Conservation (phyloP, 2,797 vertebrate species). For the Diplodus puntazzo region DNA sequence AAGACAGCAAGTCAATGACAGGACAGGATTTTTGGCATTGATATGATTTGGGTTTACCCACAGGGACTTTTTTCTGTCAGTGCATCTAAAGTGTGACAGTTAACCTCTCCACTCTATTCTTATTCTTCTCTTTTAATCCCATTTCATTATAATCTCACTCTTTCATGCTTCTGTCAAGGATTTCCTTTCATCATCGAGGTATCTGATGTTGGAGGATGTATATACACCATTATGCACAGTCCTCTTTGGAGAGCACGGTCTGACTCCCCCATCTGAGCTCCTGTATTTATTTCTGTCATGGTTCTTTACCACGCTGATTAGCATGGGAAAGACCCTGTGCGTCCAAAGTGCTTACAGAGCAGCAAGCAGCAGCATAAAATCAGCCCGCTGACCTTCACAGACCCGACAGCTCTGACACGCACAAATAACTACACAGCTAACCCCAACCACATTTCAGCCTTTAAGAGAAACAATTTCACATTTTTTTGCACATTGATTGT, state of each 20-base stretch:
- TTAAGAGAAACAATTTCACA: constrained; percentile 32
- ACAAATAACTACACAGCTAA: constrained; percentile 37
- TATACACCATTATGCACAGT: constrained; percentile 7
- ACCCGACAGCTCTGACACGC: constrained; percentile 63
- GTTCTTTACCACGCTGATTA: constrained; percentile 65
- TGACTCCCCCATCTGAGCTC: constrained; percentile 14
- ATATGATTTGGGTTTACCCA: constrained; percentile 33
- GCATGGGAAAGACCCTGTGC: constrained; percentile 59
- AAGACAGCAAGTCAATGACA: constrained; percentile 38
- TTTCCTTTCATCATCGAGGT: constrained; percentile 28
- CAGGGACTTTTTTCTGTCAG: constrained; percentile 23
- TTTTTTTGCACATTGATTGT: constrained; percentile 21
- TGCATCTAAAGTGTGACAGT: constrained; percentile 26
- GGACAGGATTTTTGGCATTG: constrained; percentile 20
- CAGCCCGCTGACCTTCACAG: constrained; percentile 75
- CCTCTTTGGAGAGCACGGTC: constrained; percentile 6
- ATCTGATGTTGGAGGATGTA: constrained; percentile 30
- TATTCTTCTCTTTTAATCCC: background rate
- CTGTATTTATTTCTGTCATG: constrained; percentile 48
- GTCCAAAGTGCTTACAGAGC: constrained; percentile 70
- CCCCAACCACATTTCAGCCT: constrained; percentile 29
- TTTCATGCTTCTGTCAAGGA: constrained; percentile 19
- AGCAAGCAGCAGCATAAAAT: constrained; percentile 70
- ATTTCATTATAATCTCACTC: background rate
- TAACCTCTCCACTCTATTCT: constrained; percentile 21